Evolutionary conservation across 2,888 invertebrate genomes (phyloP).

Genomic region (Laspeyria flexula): DNA sequence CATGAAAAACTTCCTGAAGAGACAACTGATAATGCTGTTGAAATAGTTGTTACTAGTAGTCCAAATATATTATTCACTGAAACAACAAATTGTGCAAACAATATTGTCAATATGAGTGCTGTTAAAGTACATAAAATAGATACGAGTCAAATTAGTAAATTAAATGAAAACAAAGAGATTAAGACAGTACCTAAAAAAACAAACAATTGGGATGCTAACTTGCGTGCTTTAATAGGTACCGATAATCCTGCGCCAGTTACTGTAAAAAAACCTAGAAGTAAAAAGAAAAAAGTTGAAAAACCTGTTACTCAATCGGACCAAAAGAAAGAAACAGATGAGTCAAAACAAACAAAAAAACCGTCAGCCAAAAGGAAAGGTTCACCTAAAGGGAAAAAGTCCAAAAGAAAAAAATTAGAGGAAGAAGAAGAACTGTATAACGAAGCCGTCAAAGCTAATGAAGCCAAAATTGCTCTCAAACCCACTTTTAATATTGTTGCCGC

Average conservation of each 20-base stretch:
- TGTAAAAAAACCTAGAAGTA: constrained; percentile 18
- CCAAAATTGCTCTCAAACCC: constrained; percentile 56
- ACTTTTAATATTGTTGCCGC: constrained; percentile 64
- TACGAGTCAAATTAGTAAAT: constrained; percentile 34
- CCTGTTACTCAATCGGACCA: constrained; percentile 13
- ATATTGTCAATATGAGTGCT: constrained; percentile 37
- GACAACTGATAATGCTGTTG: constrained; percentile 40
- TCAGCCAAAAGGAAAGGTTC: constrained; percentile 39
- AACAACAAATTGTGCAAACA: constrained; percentile 27
- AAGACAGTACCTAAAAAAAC: constrained; percentile 47
- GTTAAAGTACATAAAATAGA: constrained; percentile 41
- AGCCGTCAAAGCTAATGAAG: constrained; percentile 20
- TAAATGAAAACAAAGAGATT: constrained; percentile 45
- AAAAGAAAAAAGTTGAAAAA: constrained; percentile 26
- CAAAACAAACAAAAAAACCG: constrained; percentile 25
- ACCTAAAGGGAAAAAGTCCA: constrained; percentile 42
- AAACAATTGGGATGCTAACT: constrained; percentile 73
- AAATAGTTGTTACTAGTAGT: constrained; percentile 51
- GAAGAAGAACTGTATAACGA: constrained; percentile 48
- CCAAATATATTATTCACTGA: constrained; percentile 45
- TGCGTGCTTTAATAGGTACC: constrained; percentile 60
- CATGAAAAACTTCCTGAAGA: constrained; percentile 57
- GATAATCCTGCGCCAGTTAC: constrained; percentile 18
- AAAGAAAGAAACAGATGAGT: constrained; percentile 3
- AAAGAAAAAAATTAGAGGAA: constrained; percentile 47